Evolutionary conservation across 2,797 vertebrate genomes (phyloP).

Genomic region (Diglossa cyanea): DNA sequence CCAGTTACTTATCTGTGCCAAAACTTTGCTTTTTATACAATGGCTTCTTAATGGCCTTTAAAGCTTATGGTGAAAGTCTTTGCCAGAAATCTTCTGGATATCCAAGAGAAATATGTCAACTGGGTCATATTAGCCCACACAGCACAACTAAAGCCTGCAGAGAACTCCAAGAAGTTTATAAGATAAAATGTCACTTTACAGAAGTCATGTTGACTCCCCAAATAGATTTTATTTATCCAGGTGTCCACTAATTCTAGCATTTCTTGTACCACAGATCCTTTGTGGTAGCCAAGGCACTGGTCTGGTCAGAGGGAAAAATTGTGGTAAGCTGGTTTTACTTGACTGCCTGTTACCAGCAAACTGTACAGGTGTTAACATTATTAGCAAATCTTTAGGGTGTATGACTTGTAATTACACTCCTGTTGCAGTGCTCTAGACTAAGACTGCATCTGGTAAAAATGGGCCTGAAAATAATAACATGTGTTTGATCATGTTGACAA

Average conservation of each 20-base stretch:
- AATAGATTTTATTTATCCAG: constrained; percentile 35
- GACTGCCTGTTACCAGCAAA: not conserved
- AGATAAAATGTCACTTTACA: not conserved
- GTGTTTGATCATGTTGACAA: not conserved
- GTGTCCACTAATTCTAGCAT: constrained; percentile 41
- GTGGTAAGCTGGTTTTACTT: not conserved
- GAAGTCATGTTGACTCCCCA: not conserved
- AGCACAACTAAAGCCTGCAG: not conserved
- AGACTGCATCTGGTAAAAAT: not conserved
- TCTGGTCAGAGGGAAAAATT: not conserved
- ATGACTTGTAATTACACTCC: not conserved
- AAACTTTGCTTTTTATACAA: not conserved
- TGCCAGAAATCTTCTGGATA: not conserved
- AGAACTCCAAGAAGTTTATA: not conserved
- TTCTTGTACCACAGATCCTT: constrained; percentile 2
- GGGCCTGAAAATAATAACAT: not conserved
- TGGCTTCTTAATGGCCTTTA: not conserved
- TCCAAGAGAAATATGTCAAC: not conserved
- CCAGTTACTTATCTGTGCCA: not conserved
- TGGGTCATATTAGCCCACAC: not conserved
- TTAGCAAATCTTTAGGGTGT: not conserved
- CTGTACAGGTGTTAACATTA: not conserved
- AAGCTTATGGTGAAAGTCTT: not conserved
- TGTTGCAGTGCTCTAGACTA: not conserved
- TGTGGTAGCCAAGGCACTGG: not conserved